phyloP scores from a whole-genome alignment of 2,113 vertebrate species.

The Macquaria ambigua region DNA sequence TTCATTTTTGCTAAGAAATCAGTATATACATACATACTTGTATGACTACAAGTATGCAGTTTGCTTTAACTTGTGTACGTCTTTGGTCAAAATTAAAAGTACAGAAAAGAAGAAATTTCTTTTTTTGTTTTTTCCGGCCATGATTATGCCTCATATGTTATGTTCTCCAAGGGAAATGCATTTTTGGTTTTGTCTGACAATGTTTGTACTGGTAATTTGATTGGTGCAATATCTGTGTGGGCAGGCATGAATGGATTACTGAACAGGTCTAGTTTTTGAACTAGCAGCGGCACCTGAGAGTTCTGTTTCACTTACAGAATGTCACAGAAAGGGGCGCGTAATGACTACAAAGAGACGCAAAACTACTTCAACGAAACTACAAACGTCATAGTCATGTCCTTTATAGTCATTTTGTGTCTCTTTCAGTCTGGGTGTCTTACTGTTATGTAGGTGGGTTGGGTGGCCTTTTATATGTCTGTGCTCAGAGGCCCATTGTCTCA shows the following conservation, averaged over 20 bases:
- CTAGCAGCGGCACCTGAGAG: not conserved
- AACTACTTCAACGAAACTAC: not conserved
- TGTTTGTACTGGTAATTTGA: not conserved
- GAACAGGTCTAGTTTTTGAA: not conserved
- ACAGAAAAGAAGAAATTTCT: not conserved
- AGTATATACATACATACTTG: not conserved
- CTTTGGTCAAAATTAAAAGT: not conserved
- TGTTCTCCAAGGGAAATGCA: not conserved
- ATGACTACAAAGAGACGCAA: not conserved
- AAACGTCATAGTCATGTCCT: not conserved
- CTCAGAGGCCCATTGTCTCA: not conserved
- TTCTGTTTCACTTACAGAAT: not conserved
- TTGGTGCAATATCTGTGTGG: not conserved
- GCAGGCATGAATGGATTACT: not conserved
- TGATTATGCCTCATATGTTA: not conserved
- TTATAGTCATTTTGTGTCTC: not conserved
- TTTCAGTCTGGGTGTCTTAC: not conserved
- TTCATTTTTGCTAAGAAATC: not conserved
- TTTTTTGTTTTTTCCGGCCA: not conserved
- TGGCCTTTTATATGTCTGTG: not conserved
- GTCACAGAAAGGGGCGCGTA: not conserved
- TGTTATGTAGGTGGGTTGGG: not conserved
- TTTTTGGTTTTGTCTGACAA: not conserved
- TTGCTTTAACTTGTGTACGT: not conserved
- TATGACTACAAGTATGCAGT: not conserved